Evolutionary conservation across 2,888 invertebrate genomes (phyloP).

Genomic region (Zhuqinia jingwanae): DNA sequence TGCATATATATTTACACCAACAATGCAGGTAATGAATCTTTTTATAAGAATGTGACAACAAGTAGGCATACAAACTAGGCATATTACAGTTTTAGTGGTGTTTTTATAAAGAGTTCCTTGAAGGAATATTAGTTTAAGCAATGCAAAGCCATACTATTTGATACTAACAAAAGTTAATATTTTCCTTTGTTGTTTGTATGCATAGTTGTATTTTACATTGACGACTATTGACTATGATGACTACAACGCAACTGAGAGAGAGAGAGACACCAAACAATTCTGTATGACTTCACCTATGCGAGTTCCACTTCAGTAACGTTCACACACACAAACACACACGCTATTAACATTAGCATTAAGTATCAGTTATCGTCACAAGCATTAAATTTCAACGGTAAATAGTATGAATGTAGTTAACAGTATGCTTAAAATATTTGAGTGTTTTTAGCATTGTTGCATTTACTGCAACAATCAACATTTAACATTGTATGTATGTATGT

Average conservation of each 20-base stretch:
- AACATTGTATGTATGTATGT: no score
- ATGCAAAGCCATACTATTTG: not conserved
- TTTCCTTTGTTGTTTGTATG: not conserved
- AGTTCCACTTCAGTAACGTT: slow-evolving; percentile 50
- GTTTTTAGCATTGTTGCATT: not conserved
- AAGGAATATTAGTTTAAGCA: not conserved
- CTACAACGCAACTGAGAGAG: not conserved
- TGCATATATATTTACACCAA: not conserved
- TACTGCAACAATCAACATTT: no score
- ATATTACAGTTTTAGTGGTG: no score
- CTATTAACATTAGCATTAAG: no score
- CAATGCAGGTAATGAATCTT: not conserved
- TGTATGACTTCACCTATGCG: no score
- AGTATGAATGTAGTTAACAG: not conserved
- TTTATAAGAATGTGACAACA: slow-evolving; percentile 3
- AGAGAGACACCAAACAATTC: no score
- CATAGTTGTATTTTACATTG: not conserved
- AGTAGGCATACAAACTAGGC: no score
- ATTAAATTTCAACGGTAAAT: no score
- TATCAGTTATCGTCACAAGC: no score
- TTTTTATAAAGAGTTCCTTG: slow-evolving; percentile 30
- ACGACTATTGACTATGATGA: not conserved
- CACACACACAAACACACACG: no score
- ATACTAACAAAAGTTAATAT: no score
- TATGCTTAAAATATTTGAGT: not conserved